phyloP scores from a whole-genome alignment of 1,140 invertebrate genomes.

The Xylocopa sonorina region DNA sequence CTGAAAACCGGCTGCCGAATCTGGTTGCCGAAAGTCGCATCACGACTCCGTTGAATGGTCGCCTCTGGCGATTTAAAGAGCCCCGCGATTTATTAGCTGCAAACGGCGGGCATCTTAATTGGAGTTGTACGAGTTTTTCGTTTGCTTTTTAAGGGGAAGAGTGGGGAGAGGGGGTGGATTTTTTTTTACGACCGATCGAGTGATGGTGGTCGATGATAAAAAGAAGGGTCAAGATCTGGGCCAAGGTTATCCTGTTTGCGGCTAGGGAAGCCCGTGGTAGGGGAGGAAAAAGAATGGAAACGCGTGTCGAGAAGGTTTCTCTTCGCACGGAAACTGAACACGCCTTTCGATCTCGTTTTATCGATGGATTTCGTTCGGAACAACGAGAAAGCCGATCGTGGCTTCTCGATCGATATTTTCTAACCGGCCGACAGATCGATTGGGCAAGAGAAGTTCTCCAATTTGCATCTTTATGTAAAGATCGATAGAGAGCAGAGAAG shows the following conservation, averaged over 20 bases:
- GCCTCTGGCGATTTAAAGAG: neutral
- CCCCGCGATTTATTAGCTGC: too few species aligned
- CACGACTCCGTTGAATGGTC: neutral
- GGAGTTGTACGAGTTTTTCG: too few species aligned
- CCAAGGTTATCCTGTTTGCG: constrained; percentile 58
- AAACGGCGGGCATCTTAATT: too few species aligned
- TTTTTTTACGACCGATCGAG: neutral
- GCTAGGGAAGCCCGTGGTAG: neutral
- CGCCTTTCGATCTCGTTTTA: constrained; percentile 41
- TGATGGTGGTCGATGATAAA: constrained; percentile 38
- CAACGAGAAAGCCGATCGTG: neutral
- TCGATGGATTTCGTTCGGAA: neutral
- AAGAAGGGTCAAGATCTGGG: constrained; percentile 66
- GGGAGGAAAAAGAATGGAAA: constrained; percentile 38
- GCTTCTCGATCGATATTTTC: neutral
- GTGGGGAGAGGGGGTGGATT: neutral
- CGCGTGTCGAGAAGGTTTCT: constrained; percentile 28
- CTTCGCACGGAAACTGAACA: constrained; percentile 38
- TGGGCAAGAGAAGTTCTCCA: neutral
- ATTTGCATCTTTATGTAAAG: neutral
- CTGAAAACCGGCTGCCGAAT: constrained; percentile 57
- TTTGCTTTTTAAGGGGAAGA: too few species aligned
- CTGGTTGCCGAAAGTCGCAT: constrained; percentile 32
- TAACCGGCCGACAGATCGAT: too few species aligned
- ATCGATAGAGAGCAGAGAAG: neutral